Evolutionary conservation across 2,888 invertebrate genomes (phyloP).

Genomic region (Brachyptera risi): DNA sequence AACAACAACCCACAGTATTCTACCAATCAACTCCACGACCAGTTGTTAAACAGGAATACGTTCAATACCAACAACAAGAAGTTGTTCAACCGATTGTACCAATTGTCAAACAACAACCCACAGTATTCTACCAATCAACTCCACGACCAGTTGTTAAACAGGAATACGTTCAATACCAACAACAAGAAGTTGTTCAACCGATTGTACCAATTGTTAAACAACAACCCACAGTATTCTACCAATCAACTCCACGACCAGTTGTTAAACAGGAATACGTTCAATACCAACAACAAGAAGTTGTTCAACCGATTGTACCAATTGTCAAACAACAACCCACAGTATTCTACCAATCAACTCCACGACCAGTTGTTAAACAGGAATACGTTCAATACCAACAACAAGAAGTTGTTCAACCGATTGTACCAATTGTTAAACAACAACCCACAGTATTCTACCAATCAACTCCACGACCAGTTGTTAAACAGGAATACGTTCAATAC

Average conservation of each 20-base stretch:
- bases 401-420: background rate
- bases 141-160: slow-evolving; percentile 8
- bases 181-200: background rate
- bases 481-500: background rate
- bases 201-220: background rate
- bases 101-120: background rate
- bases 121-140: slow-evolving; percentile 4
- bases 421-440: background rate
- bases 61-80: slow-evolving; percentile 18
- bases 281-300: background rate
- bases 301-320: slow-evolving; percentile 1
- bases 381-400: background rate
- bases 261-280: slow-evolving; percentile 2
- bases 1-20: slow-evolving; percentile 16
- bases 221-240: background rate
- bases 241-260: slow-evolving; percentile 1
- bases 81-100: slow-evolving; percentile 27
- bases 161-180: background rate
- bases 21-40: slow-evolving; percentile 13
- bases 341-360: slow-evolving; percentile 8
- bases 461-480: background rate
- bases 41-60: slow-evolving; percentile 4
- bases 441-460: slow-evolving; percentile 1
- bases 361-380: background rate
- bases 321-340: background rate